phyloP scores from a whole-genome alignment of 2,888 invertebrate species.

The Noctua janthe region DNA sequence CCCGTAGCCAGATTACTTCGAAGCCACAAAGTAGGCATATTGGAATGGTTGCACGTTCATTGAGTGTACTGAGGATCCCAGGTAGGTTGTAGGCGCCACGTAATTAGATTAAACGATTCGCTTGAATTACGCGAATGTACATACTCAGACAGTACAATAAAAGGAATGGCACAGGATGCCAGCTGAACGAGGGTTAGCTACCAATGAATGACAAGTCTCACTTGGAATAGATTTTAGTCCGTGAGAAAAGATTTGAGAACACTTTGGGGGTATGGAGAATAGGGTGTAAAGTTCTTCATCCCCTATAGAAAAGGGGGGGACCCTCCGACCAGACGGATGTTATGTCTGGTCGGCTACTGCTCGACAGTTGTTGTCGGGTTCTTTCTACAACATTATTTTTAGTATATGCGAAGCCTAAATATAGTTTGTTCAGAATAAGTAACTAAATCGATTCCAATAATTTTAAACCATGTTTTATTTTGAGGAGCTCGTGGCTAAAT shows the following conservation, averaged over 20 bases:
- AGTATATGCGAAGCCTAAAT: too few relatives aligned
- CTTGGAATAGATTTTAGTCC: constrained; percentile 25
- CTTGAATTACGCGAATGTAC: constrained; percentile 66
- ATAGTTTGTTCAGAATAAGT: too few relatives aligned
- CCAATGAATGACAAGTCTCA: constrained; percentile 54
- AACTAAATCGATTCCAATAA: too few relatives aligned
- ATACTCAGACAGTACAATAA: constrained; percentile 66
- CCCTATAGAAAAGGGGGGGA: too few relatives aligned
- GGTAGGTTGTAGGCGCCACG: constrained; percentile 68
- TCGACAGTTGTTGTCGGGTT: too few relatives aligned
- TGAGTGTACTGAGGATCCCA: constrained; percentile 37
- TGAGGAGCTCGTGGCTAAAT: too few relatives aligned
- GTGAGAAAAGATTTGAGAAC: constrained; percentile 27
- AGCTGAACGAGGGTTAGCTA: constrained; percentile 49
- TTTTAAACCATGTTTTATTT: too few relatives aligned
- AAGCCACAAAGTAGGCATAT: constrained; percentile 57
- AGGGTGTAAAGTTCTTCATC: too few relatives aligned
- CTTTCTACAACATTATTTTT: too few relatives aligned
- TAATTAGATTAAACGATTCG: constrained; percentile 75
- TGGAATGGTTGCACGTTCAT: constrained; percentile 72
- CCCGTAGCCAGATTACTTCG: constrained; percentile 35
- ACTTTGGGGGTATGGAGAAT: too few relatives aligned
- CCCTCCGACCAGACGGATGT: too few relatives aligned
- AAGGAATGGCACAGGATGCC: constrained; percentile 64
- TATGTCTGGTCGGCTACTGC: too few relatives aligned